These are phyloP conservation scores for Osmerus eperlanus DNA, from an alignment of 2,113 vertebrate species.

Conservation along the genomic window DNA sequence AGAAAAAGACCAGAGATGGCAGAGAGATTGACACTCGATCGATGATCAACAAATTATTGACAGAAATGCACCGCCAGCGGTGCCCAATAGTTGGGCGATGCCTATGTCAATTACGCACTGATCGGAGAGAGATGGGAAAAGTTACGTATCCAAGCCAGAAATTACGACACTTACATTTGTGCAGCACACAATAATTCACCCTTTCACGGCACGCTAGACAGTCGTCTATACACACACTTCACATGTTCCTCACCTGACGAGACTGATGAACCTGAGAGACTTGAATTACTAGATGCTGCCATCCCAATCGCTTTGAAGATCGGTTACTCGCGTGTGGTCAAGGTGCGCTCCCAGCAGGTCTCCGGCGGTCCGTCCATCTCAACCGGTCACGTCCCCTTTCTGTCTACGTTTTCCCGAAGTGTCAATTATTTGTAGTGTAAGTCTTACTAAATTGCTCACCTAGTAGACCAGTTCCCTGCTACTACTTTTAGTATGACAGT, in stretches of 20 bases:
- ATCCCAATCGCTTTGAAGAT: conserved; percentile 67
- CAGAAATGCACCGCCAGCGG: background rate
- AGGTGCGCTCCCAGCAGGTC: conserved; percentile 57
- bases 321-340: conserved; percentile 64
- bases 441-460: conserved; percentile 21
- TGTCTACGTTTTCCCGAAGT: background rate
- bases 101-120: conserved; percentile 2
- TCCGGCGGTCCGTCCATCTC: conserved; percentile 65
- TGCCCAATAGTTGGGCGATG: background rate
- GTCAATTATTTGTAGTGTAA: conserved; percentile 11
- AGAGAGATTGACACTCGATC: background rate
- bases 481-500: background rate
- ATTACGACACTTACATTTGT: background rate
- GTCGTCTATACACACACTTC: too few species aligned
- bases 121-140: background rate
- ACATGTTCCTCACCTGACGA: conserved; percentile 86
- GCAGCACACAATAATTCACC: background rate
- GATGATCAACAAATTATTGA: background rate
- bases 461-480: background rate
- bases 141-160: background rate
- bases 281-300: conserved; percentile 97
- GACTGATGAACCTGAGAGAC: conserved; percentile 92
- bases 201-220: background rate
- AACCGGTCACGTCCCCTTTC: conserved; percentile 8
- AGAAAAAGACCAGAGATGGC: background rate